Evolutionary conservation across 2,888 invertebrate genomes (phyloP).

Genomic region (Actias luna): DNA sequence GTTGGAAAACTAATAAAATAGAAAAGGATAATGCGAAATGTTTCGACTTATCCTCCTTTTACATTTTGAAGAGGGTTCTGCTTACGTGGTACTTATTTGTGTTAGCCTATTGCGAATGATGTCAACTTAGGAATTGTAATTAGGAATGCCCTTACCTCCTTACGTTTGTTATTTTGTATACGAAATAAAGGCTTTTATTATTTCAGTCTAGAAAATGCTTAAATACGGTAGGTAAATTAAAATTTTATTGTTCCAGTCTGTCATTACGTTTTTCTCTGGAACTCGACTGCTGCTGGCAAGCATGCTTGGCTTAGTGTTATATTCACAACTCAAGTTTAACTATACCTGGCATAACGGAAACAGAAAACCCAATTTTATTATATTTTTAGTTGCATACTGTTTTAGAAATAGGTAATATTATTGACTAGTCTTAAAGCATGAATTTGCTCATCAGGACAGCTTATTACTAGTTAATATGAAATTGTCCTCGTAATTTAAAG

Average conservation of each 20-base stretch:
- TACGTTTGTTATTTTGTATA: constrained; percentile 21
- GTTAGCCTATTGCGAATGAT: constrained; percentile 34
- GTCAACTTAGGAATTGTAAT: constrained; percentile 31
- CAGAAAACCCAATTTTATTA: not conserved
- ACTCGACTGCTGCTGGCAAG: not conserved
- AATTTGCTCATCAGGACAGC: not conserved
- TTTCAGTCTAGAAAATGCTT: not conserved
- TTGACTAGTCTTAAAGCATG: not conserved
- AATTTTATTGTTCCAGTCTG: not conserved
- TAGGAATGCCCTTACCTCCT: constrained; percentile 24
- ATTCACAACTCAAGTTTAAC: not conserved
- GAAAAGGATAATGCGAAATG: constrained; percentile 43
- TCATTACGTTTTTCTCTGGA: not conserved
- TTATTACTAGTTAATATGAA: not conserved
- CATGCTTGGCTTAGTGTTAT: not conserved
- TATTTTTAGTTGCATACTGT: not conserved
- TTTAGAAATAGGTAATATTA: not conserved
- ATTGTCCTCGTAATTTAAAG: no score
- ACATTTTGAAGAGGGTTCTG: constrained; percentile 59
- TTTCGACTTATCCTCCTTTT: constrained; percentile 53
- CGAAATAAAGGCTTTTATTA: not conserved
- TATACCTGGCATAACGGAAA: not conserved
- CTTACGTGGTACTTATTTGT: constrained; percentile 44
- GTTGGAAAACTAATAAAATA: constrained; percentile 45
- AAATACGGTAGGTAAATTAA: not conserved